phyloP scores from a whole-genome alignment of 2,888 invertebrate genomes.

The Phortica magna region DNA sequence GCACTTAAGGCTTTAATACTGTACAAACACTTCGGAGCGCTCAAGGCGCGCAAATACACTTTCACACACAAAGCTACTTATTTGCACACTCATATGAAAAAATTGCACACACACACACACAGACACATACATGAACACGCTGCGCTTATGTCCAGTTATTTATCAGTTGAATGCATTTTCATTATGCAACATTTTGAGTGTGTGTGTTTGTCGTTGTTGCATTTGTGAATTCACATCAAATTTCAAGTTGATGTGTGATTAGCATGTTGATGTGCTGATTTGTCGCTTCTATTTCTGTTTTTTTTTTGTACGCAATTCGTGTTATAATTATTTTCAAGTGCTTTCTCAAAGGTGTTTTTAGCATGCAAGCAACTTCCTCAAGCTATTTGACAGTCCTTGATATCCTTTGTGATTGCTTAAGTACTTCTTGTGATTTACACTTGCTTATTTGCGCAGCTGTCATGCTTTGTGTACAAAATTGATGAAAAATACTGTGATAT shows the following conservation, averaged over 20 bases:
- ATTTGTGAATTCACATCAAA: neutral
- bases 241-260: constrained; percentile 15
- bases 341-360: constrained; percentile 18
- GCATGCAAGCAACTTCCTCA: constrained; percentile 8
- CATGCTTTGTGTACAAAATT: too few species aligned
- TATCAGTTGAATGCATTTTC: constrained; percentile 25
- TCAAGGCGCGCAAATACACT: constrained; percentile 51
- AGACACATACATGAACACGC: neutral
- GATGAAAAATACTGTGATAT: too few species aligned
- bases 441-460: too few species aligned
- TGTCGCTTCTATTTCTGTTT: constrained; percentile 38
- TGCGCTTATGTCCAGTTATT: constrained; percentile 14
- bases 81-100: neutral
- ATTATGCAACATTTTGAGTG: constrained; percentile 27
- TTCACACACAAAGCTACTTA: neutral
- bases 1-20: constrained; percentile 67
- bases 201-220: constrained; percentile 22
- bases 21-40: constrained; percentile 59
- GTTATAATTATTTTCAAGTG: constrained; percentile 16
- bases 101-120: neutral
- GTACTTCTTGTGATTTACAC: too few species aligned
- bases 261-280: constrained; percentile 15
- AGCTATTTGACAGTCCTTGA: too few species aligned
- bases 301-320: constrained; percentile 32
- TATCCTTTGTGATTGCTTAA: too few species aligned